Percentiles rank a stretch among this genome's conserved stretches.
phyloP scores from a whole-genome alignment of 2,797 vertebrate genomes.

The Diplodus sargus region DNA sequence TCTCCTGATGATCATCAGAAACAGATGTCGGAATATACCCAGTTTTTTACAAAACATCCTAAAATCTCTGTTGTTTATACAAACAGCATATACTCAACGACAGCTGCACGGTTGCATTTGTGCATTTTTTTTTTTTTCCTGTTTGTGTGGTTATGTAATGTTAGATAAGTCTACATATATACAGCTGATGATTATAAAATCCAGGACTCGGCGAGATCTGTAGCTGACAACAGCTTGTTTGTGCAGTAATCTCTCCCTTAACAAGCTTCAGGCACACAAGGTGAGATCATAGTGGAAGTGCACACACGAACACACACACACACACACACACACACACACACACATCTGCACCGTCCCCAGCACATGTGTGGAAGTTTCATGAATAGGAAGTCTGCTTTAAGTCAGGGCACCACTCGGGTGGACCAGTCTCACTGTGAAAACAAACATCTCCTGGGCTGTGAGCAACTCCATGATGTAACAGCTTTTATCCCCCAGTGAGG shows the following conservation, averaged over 20 bases:
- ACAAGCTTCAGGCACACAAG: constrained; percentile 87
- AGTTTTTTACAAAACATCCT: constrained; percentile 51
- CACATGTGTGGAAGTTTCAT: constrained; percentile 73
- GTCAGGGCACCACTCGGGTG: constrained; percentile 74
- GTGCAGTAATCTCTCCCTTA: constrained; percentile 81
- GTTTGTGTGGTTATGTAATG: constrained; percentile 52
- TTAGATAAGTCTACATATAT: constrained; percentile 48
- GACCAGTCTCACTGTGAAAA: constrained; percentile 76
- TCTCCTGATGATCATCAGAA: constrained; percentile 66
- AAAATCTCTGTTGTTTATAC: constrained; percentile 44
- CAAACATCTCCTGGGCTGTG: constrained; percentile 79
- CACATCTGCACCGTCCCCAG: constrained; percentile 34
- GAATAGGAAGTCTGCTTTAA: constrained; percentile 85
- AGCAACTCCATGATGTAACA: constrained; percentile 73
- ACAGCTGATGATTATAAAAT: constrained; percentile 55
- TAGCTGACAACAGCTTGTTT: constrained; percentile 77
- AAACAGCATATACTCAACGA: constrained; percentile 27
- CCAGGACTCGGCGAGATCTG: constrained; percentile 46
- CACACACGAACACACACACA: constrained; percentile 38
- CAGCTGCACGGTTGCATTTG: constrained; percentile 54
- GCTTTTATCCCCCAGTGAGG: constrained; percentile 76
- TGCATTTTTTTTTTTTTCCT: constrained; percentile 6
- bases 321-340: too few species aligned
- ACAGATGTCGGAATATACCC: constrained; percentile 67
- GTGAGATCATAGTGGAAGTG: constrained; percentile 83